Evolutionary conservation across 2,797 vertebrate species (phyloP), one percentile per base, ranked within the genome.

Genomic region (Liasis olivaceus): DNA sequence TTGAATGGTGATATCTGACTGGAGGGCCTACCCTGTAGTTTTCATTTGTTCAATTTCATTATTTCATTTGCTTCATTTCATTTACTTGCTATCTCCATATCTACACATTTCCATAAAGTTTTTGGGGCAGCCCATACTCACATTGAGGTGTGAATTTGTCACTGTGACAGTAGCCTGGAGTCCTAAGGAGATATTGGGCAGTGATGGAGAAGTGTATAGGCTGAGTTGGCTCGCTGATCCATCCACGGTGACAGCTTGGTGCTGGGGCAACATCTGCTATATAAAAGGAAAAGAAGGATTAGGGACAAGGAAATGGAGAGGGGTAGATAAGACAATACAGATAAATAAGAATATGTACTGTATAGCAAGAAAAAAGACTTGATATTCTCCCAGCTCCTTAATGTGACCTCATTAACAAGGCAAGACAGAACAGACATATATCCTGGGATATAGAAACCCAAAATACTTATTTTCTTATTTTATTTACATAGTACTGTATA

Each of bases 121-220:
- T 11, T 69, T 14, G 26, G 20, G 3, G 4, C 4, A 13, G 62
- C 36, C 56, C 31, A 0, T 91, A 91, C 98, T 97, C 92, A 99
- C 99, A 2, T 98, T 98, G 95, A 99, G 98, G 97, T 98, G 99
- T 4, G 99, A 98, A 97, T 98, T 99, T 95, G 98, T 97, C 94
- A 97, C 97, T 42, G 97, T 98, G 97, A 98, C 98, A 0, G 98
- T 98, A 95, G 98, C 98, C 91, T 99, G 99, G 93, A 99, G 98
- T 93, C 99, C 99, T 97, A 99, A 97, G 96, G 99, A 99, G 97
- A 99, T 99, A 96, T 99, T 99, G 92, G 99, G 99, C 95, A 99
- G 98, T 84, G 99, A 99, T 0, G 99, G 99, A 88, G 99, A 99
- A 9, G 99, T 99, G 97, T 99, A 99, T 94, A 99, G 98, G 95